Conservation (phyloP, 2,888 invertebrate genomes). For the Nephrocerus scutellatus region DNA sequence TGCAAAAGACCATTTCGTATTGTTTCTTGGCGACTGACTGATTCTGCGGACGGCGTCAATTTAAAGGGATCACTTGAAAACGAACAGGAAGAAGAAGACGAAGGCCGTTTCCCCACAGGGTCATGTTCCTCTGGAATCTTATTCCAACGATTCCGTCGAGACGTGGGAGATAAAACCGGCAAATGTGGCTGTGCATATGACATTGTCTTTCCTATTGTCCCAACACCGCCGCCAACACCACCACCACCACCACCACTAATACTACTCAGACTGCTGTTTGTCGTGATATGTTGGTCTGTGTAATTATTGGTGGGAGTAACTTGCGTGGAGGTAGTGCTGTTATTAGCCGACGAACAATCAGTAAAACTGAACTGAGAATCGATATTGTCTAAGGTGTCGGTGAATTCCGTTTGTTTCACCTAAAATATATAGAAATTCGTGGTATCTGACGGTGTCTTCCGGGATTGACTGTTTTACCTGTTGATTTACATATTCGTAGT, state of each 20-base stretch:
- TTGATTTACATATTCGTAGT: conserved; percentile 50
- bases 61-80: conserved; percentile 32
- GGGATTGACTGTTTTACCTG: no score
- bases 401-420: no score
- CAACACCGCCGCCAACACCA: conserved; percentile 24
- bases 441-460: no score
- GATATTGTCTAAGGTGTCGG: conserved; percentile 32
- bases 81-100: conserved; percentile 21
- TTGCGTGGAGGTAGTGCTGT: conserved; percentile 32
- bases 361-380: conserved; percentile 25
- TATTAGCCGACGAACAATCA: conserved; percentile 25
- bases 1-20: conserved; percentile 41
- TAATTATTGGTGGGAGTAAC: conserved; percentile 35
- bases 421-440: no score
- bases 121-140: conserved; percentile 37
- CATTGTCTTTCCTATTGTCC: not conserved
- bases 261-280: conserved; percentile 7
- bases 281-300: no score
- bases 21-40: conserved; percentile 35
- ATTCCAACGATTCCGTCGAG: no score
- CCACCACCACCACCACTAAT: conserved; percentile 24
- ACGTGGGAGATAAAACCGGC: conserved; percentile 20
- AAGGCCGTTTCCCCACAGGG: not conserved
- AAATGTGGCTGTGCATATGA: conserved; percentile 12
- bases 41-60: conserved; percentile 35